Percentiles rank a stretch among this genome's conserved stretches.
These are phyloP conservation scores for Eptesicus fuscus DNA, from an alignment of 2,113 vertebrate genomes.

Conservation along the genomic window DNA sequence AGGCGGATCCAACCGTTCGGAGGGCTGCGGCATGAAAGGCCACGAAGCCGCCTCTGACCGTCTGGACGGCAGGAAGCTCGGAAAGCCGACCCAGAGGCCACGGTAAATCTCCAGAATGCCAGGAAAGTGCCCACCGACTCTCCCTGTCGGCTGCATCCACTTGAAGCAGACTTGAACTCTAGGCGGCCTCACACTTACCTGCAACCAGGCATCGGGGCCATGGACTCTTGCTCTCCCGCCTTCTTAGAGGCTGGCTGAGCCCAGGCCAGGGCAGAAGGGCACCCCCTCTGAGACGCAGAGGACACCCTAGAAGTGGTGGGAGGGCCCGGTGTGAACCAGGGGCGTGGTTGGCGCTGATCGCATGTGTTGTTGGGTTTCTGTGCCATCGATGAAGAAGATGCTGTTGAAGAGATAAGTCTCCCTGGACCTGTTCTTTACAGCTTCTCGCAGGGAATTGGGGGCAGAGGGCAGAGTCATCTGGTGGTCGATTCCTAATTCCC, in stretches of 20 bases:
- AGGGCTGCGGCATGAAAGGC: not conserved
- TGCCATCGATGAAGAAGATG: fast-evolving
- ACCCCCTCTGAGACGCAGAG: not conserved
- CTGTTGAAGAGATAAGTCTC: no score
- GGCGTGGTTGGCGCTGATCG: fast-evolving
- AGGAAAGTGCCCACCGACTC: fast-evolving
- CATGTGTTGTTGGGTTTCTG: not conserved
- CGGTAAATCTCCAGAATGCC: not conserved
- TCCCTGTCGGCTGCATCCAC: fast-evolving
- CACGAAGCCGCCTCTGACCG: no score
- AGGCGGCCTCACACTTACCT: not conserved
- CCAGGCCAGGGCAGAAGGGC: no score
- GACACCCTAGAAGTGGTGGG: not conserved
- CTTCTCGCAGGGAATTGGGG: not conserved
- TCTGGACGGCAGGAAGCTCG: fast-evolving
- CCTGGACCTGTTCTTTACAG: not conserved
- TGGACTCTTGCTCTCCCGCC: fast-evolving
- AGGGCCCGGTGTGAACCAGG: fast-evolving
- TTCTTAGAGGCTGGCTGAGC: not conserved
- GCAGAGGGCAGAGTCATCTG: not conserved
- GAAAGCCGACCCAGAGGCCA: no score
- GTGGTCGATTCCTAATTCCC: not conserved
- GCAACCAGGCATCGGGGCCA: not conserved
- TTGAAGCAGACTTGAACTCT: not conserved
- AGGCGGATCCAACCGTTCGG: fast-evolving